These are phyloP conservation scores for Trididemnum nubilum DNA, from an alignment of 23 tunicate genomes.

Conservation along the genomic window DNA sequence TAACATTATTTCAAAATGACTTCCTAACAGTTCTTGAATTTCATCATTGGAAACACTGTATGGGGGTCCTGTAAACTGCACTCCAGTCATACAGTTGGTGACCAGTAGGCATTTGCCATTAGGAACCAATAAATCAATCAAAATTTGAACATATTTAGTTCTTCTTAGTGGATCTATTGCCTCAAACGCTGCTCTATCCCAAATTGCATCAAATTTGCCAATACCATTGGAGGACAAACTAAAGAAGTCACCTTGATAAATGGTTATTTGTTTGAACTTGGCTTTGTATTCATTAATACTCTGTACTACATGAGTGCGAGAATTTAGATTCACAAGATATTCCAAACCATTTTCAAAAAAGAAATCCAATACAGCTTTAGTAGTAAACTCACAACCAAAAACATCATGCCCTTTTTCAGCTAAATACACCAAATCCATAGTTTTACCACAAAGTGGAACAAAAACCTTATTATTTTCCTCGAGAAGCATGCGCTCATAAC, in stretches of 20 bases:
- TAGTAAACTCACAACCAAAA: conserved; percentile 72
- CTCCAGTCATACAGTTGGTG: conserved; percentile 23
- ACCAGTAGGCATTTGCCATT: conserved; percentile 30
- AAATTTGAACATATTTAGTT: conserved; percentile 26
- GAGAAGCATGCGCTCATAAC: neutral
- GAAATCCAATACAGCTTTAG: conserved; percentile 44
- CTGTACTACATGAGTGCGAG: too few relatives aligned
- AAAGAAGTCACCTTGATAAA: conserved; percentile 66
- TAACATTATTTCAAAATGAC: neutral
- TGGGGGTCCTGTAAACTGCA: neutral
- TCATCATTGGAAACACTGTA: neutral
- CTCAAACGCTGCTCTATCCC: conserved; percentile 66
- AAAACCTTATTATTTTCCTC: conserved; percentile 23
- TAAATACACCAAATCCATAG: conserved; percentile 65
- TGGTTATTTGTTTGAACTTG: conserved; percentile 33
- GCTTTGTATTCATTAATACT: conserved; percentile 40
- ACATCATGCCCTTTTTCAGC: conserved; percentile 78
- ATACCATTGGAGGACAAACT: conserved; percentile 10
- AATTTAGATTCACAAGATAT: neutral
- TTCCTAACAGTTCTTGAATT: conserved; percentile 2
- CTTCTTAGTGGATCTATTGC: conserved; percentile 45
- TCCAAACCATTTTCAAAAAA: conserved; percentile 46
- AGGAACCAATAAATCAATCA: conserved; percentile 33
- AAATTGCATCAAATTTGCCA: conserved; percentile 71
- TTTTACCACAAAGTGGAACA: conserved; percentile 80